These are phyloP conservation scores for Leptothorax acervorum DNA, from an alignment of 2,888 invertebrate species.

Conservation along the genomic window DNA sequence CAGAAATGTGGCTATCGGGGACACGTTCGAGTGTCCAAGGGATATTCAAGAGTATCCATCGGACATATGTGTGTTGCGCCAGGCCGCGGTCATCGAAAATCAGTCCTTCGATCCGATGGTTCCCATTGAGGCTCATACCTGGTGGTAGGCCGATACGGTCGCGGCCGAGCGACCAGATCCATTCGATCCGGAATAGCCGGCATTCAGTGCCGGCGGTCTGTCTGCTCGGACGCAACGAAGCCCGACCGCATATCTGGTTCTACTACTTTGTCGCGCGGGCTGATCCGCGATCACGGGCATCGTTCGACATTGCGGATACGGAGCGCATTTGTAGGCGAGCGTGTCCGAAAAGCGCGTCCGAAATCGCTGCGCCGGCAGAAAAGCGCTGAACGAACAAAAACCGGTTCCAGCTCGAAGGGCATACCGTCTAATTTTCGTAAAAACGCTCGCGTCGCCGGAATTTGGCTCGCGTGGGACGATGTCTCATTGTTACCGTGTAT, in stretches of 20 bases:
- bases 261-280: constrained; percentile 59
- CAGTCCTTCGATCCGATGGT: constrained; percentile 44
- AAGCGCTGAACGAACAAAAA: constrained; percentile 37
- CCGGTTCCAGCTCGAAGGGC: constrained; percentile 33
- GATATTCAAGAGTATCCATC: constrained; percentile 41
- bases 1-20: not conserved
- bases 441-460: constrained; percentile 45
- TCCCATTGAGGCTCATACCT: constrained; percentile 44
- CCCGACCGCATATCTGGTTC: constrained; percentile 55
- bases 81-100: constrained; percentile 54
- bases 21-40: constrained; percentile 9
- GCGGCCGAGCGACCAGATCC: constrained; percentile 41
- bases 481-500: constrained; percentile 41
- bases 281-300: constrained; percentile 39
- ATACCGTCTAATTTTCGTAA: constrained; percentile 50
- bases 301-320: constrained; percentile 38
- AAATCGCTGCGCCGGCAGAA: constrained; percentile 39
- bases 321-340: constrained; percentile 6
- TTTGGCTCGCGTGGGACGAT: constrained; percentile 46
- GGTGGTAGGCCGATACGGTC: constrained; percentile 59
- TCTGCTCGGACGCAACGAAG: constrained; percentile 49
- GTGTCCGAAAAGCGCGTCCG: constrained; percentile 29
- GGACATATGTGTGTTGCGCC: constrained; percentile 29
- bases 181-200: constrained; percentile 68
- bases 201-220: constrained; percentile 53